Base-by-base conservation (phyloP, 1,140 invertebrate genomes). In the Drosophila prosaltans region DNA sequence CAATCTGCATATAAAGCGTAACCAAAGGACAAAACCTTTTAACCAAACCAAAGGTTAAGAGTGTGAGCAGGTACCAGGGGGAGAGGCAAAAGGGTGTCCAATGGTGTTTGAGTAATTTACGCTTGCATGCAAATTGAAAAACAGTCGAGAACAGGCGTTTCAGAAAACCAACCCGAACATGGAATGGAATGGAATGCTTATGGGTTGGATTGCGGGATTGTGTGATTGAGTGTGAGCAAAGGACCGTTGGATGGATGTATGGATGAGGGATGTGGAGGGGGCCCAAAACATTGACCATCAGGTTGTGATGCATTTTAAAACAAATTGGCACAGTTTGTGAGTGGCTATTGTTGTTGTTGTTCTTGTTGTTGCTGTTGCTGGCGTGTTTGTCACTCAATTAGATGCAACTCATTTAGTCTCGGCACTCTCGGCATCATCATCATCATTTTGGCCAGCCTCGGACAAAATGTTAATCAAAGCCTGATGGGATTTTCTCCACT, bases 321-420 rank as follows among this genome's bases (percentile, higher is more conserved):
- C 83, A 88, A 88, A 88, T 88, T 89, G 83, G 83, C 83, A 88
- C 83, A 88, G 83, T 88, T 88, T 88, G 84, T 86, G 83, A 76
- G 74, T 68, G 65, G 66, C 40, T 32, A 58, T 36, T 72, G 28
- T 32, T 65, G 60, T 32, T 71, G 16, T 41, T 51, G 54, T 41
- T 64, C 51, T 21, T 51, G 21, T 24, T 75, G 66, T 21, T 68
- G 68, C 30, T 74, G 69, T 40, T 36, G 59, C 9, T 62, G 79
- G 62, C 62, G 74, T 76, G 80, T 83, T 85, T 86, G 82, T 86
- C 83, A 86, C 83, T 88, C 83, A 86, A 86, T 86, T 88, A 86
- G 83, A 77, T 83, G 83, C 83, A 86, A 86, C 83, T 86, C 83
- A 89, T 88, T 88, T 88, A 89, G 80, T 43, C 54, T 55, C 45